phyloP scores from a whole-genome alignment of 2,888 invertebrate genomes.

The Drosophila histrio region DNA sequence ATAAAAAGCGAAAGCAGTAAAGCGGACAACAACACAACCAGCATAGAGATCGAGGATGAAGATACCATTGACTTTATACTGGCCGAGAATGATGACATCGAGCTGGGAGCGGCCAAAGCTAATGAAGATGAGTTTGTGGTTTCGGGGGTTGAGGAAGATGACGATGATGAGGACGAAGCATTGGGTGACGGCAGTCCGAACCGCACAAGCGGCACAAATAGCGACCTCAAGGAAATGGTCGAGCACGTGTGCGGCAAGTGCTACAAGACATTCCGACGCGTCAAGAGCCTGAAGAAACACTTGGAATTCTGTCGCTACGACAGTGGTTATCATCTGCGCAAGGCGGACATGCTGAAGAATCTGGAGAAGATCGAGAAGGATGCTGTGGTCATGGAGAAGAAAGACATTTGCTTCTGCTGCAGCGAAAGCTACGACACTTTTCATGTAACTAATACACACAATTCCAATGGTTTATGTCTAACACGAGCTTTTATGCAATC shows the following conservation, averaged over 20 bases:
- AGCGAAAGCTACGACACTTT: slow-evolving; percentile 83
- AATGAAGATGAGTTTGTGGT: slow-evolving; percentile 62
- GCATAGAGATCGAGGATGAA: slow-evolving; percentile 54
- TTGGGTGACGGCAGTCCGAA: slow-evolving; percentile 10
- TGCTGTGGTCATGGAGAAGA: slow-evolving; percentile 81
- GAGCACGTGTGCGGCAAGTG: slow-evolving; percentile 84
- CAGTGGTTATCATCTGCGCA: slow-evolving; percentile 79
- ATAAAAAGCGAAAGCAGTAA: slow-evolving; percentile 74
- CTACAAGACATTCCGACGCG: slow-evolving; percentile 80
- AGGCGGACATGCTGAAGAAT: slow-evolving; percentile 81
- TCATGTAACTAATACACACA: slow-evolving; percentile 75
- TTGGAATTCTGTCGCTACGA: slow-evolving; percentile 82
- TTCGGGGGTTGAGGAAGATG: slow-evolving; percentile 56
- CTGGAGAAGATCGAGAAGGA: slow-evolving; percentile 82
- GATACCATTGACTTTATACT: slow-evolving; percentile 80
- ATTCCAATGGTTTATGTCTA: background rate
- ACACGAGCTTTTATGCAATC: background rate
- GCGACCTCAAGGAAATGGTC: slow-evolving; percentile 77
- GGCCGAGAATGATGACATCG: slow-evolving; percentile 67
- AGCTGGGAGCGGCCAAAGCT: slow-evolving; percentile 29
- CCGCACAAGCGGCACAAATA: slow-evolving; percentile 28
- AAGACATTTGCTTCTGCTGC: slow-evolving; percentile 83
- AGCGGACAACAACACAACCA: slow-evolving; percentile 39
- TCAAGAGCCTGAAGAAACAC: slow-evolving; percentile 82
- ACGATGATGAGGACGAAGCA: slow-evolving; percentile 59